Evolutionary conservation across 2,113 vertebrate genomes (phyloP).

Genomic region (Thamnophis sirtalis): DNA sequence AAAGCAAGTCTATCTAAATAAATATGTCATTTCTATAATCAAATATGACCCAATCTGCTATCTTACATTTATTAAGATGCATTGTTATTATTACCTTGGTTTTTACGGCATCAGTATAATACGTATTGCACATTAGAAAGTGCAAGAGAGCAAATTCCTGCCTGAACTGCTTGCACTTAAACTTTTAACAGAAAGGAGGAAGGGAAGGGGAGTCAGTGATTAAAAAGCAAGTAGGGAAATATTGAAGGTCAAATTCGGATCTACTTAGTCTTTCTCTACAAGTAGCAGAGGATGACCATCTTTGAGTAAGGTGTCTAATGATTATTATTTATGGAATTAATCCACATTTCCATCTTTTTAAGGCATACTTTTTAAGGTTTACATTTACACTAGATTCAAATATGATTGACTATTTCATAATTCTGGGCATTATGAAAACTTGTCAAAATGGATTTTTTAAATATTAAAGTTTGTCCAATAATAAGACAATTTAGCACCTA

Average conservation of each 20-base stretch:
- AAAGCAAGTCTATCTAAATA: neutral
- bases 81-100: neutral
- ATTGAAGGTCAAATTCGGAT: neutral
- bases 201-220: neutral
- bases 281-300: neutral
- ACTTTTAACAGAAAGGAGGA: neutral
- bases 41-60: neutral
- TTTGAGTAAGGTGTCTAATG: neutral
- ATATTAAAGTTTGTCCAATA: neutral
- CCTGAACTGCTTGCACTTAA: neutral
- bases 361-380: neutral
- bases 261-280: neutral
- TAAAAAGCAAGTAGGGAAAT: neutral
- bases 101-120: neutral
- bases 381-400: neutral
- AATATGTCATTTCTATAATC: neutral
- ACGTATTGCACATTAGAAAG: neutral
- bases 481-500: neutral
- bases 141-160: neutral
- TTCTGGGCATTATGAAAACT: neutral
- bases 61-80: neutral
- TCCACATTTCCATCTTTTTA: neutral
- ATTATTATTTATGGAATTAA: neutral
- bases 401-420: neutral
- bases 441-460: neutral